Conservation (phyloP, 2,888 invertebrate species). For the Plebejus anna region DNA sequence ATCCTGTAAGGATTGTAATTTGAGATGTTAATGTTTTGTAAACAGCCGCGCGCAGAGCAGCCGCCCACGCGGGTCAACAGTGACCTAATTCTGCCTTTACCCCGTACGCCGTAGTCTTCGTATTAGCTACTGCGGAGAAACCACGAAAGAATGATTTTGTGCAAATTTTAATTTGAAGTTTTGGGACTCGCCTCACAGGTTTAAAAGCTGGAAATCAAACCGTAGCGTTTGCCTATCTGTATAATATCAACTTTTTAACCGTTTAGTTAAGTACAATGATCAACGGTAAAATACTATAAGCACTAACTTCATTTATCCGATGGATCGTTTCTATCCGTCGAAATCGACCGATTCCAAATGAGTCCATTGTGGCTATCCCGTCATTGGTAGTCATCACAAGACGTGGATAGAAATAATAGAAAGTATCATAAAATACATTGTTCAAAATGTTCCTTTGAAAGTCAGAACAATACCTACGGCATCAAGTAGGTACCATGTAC, state of each 20-base stretch:
- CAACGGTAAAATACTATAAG: too few relatives aligned
- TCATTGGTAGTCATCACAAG: not conserved
- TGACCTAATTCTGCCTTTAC: conserved; percentile 17
- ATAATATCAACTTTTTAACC: too few relatives aligned
- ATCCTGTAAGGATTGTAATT: conserved; percentile 14
- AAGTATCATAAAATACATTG: not conserved
- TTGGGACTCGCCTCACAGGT: not conserved
- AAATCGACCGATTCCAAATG: too few relatives aligned
- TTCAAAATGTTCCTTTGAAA: not conserved
- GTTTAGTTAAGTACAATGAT: too few relatives aligned
- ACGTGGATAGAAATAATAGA: not conserved
- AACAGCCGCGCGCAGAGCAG: not conserved
- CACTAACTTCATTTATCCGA: too few relatives aligned
- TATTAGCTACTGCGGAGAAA: not conserved
- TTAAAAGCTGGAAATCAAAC: too few relatives aligned
- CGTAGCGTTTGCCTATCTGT: too few relatives aligned
- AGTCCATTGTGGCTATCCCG: too few relatives aligned
- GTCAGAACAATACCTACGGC: not conserved
- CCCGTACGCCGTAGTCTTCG: not conserved
- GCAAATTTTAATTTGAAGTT: not conserved
- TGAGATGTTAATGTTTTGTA: conserved; percentile 25
- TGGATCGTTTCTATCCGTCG: too few relatives aligned
- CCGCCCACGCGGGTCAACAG: not conserved
- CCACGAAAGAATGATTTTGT: not conserved
- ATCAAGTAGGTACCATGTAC: not conserved